phyloP scores from a whole-genome alignment of 2,113 vertebrate genomes.

The Theropithecus gelada region DNA sequence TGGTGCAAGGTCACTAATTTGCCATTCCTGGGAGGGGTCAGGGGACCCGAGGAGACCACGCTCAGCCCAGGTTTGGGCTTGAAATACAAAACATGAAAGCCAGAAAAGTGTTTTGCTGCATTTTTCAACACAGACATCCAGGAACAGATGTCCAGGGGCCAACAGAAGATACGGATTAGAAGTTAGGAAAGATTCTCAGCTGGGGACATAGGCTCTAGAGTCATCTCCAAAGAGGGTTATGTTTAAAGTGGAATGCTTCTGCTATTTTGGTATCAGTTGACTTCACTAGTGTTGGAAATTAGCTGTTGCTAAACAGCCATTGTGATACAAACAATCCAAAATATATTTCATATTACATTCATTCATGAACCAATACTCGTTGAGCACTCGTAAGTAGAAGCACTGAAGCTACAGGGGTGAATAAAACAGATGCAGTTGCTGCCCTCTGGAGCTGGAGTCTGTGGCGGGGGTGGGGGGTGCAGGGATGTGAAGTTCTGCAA shows the following conservation, averaged over 20 bases:
- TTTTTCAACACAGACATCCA: not conserved
- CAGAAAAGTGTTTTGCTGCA: not conserved
- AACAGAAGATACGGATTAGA: not conserved
- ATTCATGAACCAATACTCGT: not conserved
- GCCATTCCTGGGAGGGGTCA: not conserved
- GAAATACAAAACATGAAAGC: not conserved
- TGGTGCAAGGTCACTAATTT: not conserved
- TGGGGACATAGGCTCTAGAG: not conserved
- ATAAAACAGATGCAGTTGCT: not conserved
- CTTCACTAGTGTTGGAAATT: slow-evolving; percentile 36
- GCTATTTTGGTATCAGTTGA: slow-evolving; percentile 37
- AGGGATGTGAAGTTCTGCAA: not conserved
- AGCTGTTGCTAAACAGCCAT: slow-evolving; percentile 37
- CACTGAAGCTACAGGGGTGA: not conserved
- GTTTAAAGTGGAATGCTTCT: not conserved
- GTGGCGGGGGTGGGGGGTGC: too few relatives aligned
- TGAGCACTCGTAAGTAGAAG: not conserved
- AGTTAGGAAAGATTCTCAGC: not conserved
- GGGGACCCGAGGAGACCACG: not conserved
- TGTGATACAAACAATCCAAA: slow-evolving; percentile 34
- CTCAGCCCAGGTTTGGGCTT: not conserved
- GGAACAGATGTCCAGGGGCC: not conserved
- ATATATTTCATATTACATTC: not conserved
- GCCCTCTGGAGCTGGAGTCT: not conserved
- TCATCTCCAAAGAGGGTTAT: not conserved